Base-by-base conservation (phyloP, 2,113 vertebrate species). In the Aviceda subcristata region DNA sequence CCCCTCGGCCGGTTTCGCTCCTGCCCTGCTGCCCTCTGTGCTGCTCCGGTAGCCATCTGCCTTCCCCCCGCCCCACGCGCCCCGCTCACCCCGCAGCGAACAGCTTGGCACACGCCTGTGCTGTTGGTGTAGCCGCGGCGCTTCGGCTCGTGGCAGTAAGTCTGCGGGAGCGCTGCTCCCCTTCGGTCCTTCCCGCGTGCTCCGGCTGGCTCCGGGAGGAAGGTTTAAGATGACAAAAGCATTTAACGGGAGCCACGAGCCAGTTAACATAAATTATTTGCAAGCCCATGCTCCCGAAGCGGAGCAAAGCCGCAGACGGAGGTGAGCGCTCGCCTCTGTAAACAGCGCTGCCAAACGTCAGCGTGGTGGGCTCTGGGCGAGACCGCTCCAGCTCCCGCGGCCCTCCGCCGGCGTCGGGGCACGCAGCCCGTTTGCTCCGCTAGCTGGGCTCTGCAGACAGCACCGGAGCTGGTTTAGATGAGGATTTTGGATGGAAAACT, bases 121-220 rank as follows among this genome's bases (percentile, higher is more conserved):
- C 55, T 15, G 30, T 10, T 17, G 51, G 53, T 46, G 19, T 27
- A 48, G 38, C 15, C 3, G 2, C 0, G 0, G 24, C 29, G 39
- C 57, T 91, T 56, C 34, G 24, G 91, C 14, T 36, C 27, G 10
- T 4, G 34, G 26, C 75, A 62, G 4, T 24, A 27, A 18, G 13
- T 36, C 41, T 59, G 73, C 34, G 41, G 69, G 56, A 24, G 41
- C 2, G 27, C 72, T 84, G 50, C 60, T 62, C 38, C 74, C 43
- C 48, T 14, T 62, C 73, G 9, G 41, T n/a, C 62, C 43, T 79
- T 34, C 55, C 51, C 5, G 1, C 2, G 1, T 30, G 17, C 48
- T 50, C 50, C 3, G 0, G 20, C 29, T 41, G 57, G 57, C 53
- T 15, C 21, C 3, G 0, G 23, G 32, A 46, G 66, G 17, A 83